Evolutionary conservation across 1,140 invertebrate species (phyloP), one percentile per base, ranked within the genome.

Genomic region (Prorops nasuta): DNA sequence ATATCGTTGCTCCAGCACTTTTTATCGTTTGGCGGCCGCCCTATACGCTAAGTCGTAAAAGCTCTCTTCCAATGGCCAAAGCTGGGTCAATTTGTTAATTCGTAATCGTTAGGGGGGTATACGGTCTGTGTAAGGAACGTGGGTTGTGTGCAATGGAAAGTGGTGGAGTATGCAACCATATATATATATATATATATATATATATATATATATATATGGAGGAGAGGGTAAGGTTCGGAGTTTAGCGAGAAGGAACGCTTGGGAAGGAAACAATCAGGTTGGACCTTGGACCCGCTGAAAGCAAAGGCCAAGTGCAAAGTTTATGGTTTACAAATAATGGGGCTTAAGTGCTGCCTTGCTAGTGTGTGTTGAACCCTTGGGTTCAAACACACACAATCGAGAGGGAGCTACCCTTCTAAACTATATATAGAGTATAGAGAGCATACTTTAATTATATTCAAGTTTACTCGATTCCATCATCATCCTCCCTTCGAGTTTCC

Each of bases 1-100:
- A 51, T 57, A 54, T 60, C 52, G 35, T 38, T 17, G 24, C 9
- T 14, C 34, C 41, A 37, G 44, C 44, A 37, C 44, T 51, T 21
- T 41, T 21, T 32, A 44, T 48, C 14, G n/a, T 51, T 35, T 39
- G 50, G 18, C 20, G 22, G 6, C 9, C 20, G 14, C 28, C 15
- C 18, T 32, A 42, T 37, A 36, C 17, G 9, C 15, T 22, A 12
- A 35, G 36, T 37, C 44, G 44, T 49, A 52, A 52, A 48, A 48
- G 45, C 50, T 40, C 45, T 48, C 32, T 46, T 31, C 36, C n/a
- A n/a, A n/a, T 10, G 24, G 24, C 4, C 24, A 10, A 41, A 41
- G 28, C 41, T 51, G 49, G 41, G 44, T 52, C 54, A 51, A 56
- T 56, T 56, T 56, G 51, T 56, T 56, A 56, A 56, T 56, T 56